These are phyloP conservation scores for Stichodactyla mertensii DNA, from an alignment of 64 coral and sea anemone species.

Conservation along the genomic window DNA sequence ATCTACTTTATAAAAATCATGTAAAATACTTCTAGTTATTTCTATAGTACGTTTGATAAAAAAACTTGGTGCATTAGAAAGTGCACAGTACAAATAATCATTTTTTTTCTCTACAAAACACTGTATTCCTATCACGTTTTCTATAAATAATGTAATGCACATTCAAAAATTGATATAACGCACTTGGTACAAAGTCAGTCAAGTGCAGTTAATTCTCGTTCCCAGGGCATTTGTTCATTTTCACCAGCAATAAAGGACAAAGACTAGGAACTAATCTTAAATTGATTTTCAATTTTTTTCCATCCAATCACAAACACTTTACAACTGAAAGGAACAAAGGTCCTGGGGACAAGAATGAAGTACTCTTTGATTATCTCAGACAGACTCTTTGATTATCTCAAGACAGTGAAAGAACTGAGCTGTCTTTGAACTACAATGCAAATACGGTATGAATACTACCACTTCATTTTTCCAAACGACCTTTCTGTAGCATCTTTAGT, in stretches of 20 bases:
- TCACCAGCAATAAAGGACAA: too few species aligned
- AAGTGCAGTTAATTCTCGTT: not conserved
- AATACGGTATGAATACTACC: too few species aligned
- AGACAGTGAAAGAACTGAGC: too few species aligned
- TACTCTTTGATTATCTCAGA: not conserved
- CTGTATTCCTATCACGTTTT: not conserved
- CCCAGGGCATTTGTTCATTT: too few species aligned
- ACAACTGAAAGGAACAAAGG: too few species aligned
- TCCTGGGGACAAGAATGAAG: not conserved
- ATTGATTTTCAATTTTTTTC: too few species aligned
- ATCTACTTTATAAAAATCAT: constrained; percentile 10
- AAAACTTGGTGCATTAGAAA: not conserved
- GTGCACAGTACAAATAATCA: constrained; percentile 15
- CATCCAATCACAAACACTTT: too few species aligned
- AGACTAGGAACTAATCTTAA: too few species aligned
- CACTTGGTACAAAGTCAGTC: not conserved
- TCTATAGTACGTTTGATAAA: not conserved
- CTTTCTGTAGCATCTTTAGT: too few species aligned
- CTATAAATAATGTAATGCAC: constrained; percentile 29
- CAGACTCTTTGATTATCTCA: too few species aligned
- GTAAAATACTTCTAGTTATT: not conserved
- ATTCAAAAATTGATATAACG: not conserved
- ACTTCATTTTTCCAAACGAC: too few species aligned
- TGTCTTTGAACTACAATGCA: too few species aligned
- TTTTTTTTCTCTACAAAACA: constrained; percentile 3